Conservation (phyloP, 23 tunicate genomes). For the Ciona savignyi region DNA sequence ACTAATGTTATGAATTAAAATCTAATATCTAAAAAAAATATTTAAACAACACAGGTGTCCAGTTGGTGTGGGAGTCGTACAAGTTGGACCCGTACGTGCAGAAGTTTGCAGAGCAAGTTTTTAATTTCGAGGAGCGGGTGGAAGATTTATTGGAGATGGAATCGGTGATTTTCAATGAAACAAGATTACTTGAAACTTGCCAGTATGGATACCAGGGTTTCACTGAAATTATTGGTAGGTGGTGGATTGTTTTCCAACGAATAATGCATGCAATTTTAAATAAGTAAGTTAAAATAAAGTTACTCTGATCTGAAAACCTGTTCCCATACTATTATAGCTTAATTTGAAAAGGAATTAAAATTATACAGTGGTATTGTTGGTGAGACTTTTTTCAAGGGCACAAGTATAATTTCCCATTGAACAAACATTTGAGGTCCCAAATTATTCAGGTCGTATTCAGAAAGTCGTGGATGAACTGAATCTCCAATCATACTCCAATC, state of each 20-base stretch:
- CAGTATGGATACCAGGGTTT: constrained; percentile 65
- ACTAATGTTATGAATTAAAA: too few relatives aligned
- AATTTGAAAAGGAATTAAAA: background rate
- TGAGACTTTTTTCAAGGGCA: too few relatives aligned
- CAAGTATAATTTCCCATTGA: too few relatives aligned
- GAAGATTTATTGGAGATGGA: constrained; percentile 87
- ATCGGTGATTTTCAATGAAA: constrained; percentile 57
- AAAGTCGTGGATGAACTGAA: constrained; percentile 86
- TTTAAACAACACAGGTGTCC: constrained; percentile 57
- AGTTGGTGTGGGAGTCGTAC: constrained; percentile 98
- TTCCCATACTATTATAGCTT: too few relatives aligned
- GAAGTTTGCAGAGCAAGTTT: constrained; percentile 89
- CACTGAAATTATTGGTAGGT: constrained; percentile 75
- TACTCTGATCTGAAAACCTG: too few relatives aligned
- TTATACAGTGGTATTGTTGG: too few relatives aligned
- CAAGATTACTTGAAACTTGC: constrained; percentile 70
- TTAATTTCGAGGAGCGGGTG: constrained; percentile 85
- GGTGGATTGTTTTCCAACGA: too few relatives aligned
- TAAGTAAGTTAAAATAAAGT: too few relatives aligned
- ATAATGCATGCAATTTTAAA: too few relatives aligned
- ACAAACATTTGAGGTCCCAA: background rate
- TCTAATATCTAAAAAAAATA: too few relatives aligned
- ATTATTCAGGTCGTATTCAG: constrained; percentile 61
- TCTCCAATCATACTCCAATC: constrained; percentile 82
- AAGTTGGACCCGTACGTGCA: constrained; percentile 95